Conservation (phyloP, 2,888 invertebrate species). For the Steinernema carpocapsae region DNA sequence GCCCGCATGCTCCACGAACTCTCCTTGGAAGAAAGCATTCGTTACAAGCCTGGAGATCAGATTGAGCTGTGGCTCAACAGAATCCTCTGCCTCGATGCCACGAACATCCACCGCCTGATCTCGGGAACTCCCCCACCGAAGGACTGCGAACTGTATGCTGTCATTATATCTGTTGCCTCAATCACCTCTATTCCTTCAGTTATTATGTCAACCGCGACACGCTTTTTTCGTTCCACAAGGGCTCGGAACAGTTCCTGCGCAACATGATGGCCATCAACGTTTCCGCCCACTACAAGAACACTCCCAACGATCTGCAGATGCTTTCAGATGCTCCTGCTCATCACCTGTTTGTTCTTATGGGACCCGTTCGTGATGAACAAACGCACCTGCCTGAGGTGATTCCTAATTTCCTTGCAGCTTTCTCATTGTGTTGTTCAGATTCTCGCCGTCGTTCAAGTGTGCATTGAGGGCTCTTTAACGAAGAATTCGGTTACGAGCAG, state of each 20-base stretch:
- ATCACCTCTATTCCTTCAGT: conserved; percentile 45
- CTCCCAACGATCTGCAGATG: conserved; percentile 94
- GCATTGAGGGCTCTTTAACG: conserved; percentile 76
- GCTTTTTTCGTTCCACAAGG: conserved; percentile 92
- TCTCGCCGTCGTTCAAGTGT: conserved; percentile 72
- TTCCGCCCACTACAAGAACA: conserved; percentile 98
- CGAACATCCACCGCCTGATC: conserved; percentile 45
- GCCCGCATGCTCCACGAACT: conserved; percentile 71
- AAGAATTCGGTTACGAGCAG: conserved; percentile 79
- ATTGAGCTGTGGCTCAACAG: conserved; percentile 89
- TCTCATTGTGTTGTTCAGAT: conserved; percentile 45
- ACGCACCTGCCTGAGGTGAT: conserved; percentile 78
- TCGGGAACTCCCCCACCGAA: conserved; percentile 87
- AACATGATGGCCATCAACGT: conserved; percentile 90
- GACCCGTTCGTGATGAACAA: conserved; percentile 77
- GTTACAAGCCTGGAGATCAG: conserved; percentile 77
- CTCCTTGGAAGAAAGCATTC: conserved; percentile 89
- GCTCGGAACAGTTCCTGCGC: conserved; percentile 83
- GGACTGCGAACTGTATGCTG: conserved; percentile 81
- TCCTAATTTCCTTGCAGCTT: conserved; percentile 11
- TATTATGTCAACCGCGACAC: conserved; percentile 80
- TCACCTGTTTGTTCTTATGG: conserved; percentile 90
- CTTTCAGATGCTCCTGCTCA: conserved; percentile 98
- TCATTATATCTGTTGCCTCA: conserved; percentile 52
- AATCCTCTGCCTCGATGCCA: conserved; percentile 86